Evolutionary conservation across 1,140 invertebrate genomes (phyloP), one percentile per base, ranked within the genome.

Genomic region (Drosophila chauvacae): DNA sequence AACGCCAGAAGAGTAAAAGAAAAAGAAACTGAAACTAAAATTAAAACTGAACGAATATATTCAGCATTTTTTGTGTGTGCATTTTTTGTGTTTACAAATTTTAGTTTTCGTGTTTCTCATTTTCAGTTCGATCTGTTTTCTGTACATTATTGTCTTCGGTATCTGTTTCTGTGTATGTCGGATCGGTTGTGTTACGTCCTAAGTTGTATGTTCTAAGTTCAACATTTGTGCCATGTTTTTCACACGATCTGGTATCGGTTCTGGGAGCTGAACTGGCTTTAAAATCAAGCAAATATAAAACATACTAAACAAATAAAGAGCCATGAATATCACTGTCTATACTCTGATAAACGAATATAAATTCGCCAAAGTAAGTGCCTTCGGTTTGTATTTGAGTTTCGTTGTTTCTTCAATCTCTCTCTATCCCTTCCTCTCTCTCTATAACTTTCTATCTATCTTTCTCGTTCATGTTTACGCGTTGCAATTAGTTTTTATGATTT

Each of bases 311-410:
- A 60, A 58, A 80, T 72, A 80, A 77, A 81, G 72, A 56, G 33
- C 61, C 57, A 56, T 70, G 51, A 77, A 74, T 47, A 84, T 82
- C 44, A 77, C 80, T 84, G 66, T 81, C 60, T 79, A 79, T 70
- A 55, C 85, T 69, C 71, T 83, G 66, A 72, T 50, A 71, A 77
- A 77, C 66, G 77, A 77, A 84, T 77, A 85, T 77, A 80, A 83
- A 72, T 72, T 77, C 59, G 59, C 55, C 42, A 73, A 69, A 73
- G 84, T 87, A 87, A 87, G 84, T 87, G 84, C 80, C 63, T 87
- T 87, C 68, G 72, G 84, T 88, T 87, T 83, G 84, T 87, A 88
- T 70, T 77, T 80, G 30, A 77, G 73, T 81, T 85, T 56, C 66
- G 66, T 80, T 84, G 44, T 80, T 69, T 76, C 55, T 72, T 72